These are phyloP conservation scores for Euwallacea fornicatus DNA, from an alignment of 1,140 invertebrate species.

Conservation along the genomic window DNA sequence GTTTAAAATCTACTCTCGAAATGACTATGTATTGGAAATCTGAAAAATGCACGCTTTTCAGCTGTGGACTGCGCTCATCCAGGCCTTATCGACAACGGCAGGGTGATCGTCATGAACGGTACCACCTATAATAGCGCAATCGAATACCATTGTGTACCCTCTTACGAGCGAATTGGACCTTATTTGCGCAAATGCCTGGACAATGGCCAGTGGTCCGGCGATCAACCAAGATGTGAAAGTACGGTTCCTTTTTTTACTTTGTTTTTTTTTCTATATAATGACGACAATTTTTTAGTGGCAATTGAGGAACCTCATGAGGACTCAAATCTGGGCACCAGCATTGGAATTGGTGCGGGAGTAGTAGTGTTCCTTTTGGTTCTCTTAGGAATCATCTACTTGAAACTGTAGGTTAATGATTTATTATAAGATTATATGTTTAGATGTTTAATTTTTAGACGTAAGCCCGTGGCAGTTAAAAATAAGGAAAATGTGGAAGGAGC, in stretches of 20 bases:
- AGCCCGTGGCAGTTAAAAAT: constrained; percentile 82
- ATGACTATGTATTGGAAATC: background rate
- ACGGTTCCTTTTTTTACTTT: constrained; percentile 34
- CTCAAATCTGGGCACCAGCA: constrained; percentile 71
- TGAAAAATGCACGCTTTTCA: constrained; percentile 51
- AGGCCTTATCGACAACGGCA: constrained; percentile 76
- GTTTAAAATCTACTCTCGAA: no score
- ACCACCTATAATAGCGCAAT: constrained; percentile 81
- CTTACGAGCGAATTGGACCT: constrained; percentile 78
- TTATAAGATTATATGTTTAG: constrained; percentile 21
- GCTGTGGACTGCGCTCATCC: constrained; percentile 83
- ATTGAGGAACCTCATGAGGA: constrained; percentile 68
- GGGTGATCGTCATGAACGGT: constrained; percentile 82
- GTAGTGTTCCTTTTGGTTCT: constrained; percentile 76
- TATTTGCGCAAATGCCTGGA: constrained; percentile 81
- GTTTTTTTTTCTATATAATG: constrained; percentile 7
- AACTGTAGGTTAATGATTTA: constrained; percentile 64
- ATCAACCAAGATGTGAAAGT: constrained; percentile 76
- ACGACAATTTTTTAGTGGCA: constrained; percentile 53
- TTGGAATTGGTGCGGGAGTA: constrained; percentile 77
- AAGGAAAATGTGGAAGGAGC: constrained; percentile 84
- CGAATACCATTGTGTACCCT: constrained; percentile 86
- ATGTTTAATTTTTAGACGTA: constrained; percentile 60
- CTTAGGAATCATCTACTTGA: constrained; percentile 73
- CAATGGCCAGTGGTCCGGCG: constrained; percentile 80